Conservation (phyloP, 2,113 vertebrate genomes). For the Oxyruncus cristatus region DNA sequence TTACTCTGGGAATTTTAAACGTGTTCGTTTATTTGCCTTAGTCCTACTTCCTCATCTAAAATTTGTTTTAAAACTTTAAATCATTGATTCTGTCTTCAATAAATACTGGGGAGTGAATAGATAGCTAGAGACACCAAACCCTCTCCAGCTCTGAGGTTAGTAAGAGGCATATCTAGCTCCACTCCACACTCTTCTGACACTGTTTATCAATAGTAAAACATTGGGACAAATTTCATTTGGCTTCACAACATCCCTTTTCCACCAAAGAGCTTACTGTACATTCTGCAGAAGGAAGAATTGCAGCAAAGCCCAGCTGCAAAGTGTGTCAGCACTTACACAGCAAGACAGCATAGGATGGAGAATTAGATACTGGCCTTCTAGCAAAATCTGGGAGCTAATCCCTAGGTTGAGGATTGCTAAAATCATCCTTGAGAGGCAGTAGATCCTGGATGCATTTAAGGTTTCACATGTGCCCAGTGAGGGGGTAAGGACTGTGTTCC, state of each 20-base stretch:
- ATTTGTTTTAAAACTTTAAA: not conserved
- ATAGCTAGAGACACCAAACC: not conserved
- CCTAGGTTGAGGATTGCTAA: not conserved
- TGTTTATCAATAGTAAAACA: not conserved
- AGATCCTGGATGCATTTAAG: not conserved
- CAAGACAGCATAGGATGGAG: not conserved
- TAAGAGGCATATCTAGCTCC: not conserved
- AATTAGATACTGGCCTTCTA: not conserved
- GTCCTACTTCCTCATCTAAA: not conserved
- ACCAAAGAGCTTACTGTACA: not conserved
- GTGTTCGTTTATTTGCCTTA: constrained; percentile 10
- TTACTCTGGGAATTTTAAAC: not conserved
- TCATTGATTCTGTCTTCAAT: not conserved
- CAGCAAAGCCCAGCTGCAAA: not conserved
- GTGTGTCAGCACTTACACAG: not conserved
- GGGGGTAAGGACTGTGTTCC: not conserved
- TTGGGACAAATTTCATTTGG: not conserved
- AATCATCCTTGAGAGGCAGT: not conserved
- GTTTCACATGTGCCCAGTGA: not conserved
- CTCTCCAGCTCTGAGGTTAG: not conserved
- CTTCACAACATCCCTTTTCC: not conserved
- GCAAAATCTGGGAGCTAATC: not conserved
- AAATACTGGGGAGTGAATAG: not conserved
- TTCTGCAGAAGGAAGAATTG: not conserved
- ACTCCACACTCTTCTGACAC: not conserved